These are phyloP conservation scores for Onychomys torridus DNA, from an alignment of 2,797 vertebrate genomes.

Conservation along the genomic window DNA sequence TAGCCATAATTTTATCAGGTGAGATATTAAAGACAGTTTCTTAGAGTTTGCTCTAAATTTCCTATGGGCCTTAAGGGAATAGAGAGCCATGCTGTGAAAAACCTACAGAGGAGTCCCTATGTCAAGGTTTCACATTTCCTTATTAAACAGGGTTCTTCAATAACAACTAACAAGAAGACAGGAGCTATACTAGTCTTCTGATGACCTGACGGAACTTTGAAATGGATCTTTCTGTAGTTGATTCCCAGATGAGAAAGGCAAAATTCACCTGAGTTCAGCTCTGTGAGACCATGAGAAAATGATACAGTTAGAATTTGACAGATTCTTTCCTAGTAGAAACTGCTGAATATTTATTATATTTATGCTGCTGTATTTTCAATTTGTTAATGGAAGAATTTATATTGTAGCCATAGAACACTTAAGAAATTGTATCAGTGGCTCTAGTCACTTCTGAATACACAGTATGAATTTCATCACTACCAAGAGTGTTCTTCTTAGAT, in stretches of 20 bases:
- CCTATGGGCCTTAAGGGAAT: background rate
- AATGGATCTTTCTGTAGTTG: background rate
- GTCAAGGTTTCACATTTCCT: background rate
- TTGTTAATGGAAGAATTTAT: background rate
- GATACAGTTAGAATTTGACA: background rate
- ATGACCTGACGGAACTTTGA: background rate
- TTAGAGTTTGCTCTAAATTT: slow-evolving; percentile 4
- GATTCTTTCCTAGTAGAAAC: background rate
- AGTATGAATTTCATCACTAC: background rate
- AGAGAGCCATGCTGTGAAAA: background rate
- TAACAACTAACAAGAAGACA: background rate
- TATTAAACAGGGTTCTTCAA: background rate
- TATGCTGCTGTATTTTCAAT: background rate
- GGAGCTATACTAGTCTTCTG: background rate
- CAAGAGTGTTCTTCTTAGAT: background rate
- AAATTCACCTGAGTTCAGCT: background rate
- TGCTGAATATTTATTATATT: background rate
- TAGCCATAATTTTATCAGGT: background rate
- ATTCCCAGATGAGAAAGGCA: background rate
- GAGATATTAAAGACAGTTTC: background rate
- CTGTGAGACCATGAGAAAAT: background rate
- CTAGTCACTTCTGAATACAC: background rate
- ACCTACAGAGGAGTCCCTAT: background rate
- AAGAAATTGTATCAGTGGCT: background rate
- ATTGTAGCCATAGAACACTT: background rate